Conservation (phyloP, 2,888 invertebrate genomes). For the Sipha maydis region DNA sequence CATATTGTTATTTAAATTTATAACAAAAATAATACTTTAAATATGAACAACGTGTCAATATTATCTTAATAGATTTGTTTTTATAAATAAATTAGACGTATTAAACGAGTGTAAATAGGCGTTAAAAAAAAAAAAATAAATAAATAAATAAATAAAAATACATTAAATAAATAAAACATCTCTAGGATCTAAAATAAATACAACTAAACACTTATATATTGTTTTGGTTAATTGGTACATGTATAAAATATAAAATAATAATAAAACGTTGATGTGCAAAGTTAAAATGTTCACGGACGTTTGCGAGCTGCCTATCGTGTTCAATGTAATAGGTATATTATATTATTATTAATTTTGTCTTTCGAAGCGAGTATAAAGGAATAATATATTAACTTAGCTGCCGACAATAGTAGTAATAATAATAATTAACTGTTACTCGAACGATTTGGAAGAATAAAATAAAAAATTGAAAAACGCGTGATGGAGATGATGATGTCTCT, state of each 20-base stretch:
- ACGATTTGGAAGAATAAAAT: not conserved
- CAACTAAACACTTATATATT: slow-evolving; percentile 36
- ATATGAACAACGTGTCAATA: slow-evolving; percentile 60
- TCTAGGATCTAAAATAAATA: slow-evolving; percentile 52
- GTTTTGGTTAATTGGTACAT: slow-evolving; percentile 50
- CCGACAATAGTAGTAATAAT: slow-evolving; percentile 22
- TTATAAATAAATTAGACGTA: slow-evolving; percentile 52
- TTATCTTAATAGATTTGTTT: slow-evolving; percentile 55
- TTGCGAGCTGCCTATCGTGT: not conserved
- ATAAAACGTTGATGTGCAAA: slow-evolving; percentile 38
- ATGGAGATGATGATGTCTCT: not conserved
- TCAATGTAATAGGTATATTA: not conserved
- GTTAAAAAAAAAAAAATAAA: slow-evolving; percentile 47
- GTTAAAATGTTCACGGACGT: not conserved
- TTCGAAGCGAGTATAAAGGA: slow-evolving; percentile 57
- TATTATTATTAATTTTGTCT: slow-evolving; percentile 13
- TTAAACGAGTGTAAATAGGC: slow-evolving; percentile 58
- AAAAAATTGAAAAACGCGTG: slow-evolving; percentile 12
- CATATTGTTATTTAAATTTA: slow-evolving; percentile 54
- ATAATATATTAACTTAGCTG: slow-evolving; percentile 28
- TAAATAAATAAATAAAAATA: slow-evolving; percentile 53
- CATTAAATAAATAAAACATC: slow-evolving; percentile 58
- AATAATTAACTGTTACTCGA: not conserved
- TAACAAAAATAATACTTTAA: slow-evolving; percentile 62
- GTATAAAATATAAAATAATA: slow-evolving; percentile 49